Evolutionary conservation across 1,140 invertebrate species (phyloP).

Genomic region (Bombyx mori): ASM3026992v2 NC_085113.1:5425001-5425500

Average conservation of each 20-base stretch:
- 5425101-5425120: slow-evolving; percentile 33
- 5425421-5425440: too few species aligned
- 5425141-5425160: slow-evolving; percentile 64
- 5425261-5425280: slow-evolving; percentile 67
- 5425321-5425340: slow-evolving; percentile 72
- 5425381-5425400: not conserved
- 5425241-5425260: slow-evolving; percentile 57
- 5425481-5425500: too few species aligned
- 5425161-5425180: slow-evolving; percentile 42
- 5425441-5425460: too few species aligned
- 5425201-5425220: slow-evolving; percentile 44
- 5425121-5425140: slow-evolving; percentile 44
- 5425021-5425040: too few species aligned
- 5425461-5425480: too few species aligned
- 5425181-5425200: slow-evolving; percentile 60
- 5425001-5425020: too few species aligned
- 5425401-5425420: too few species aligned
- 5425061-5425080: slow-evolving; percentile 17
- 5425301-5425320: slow-evolving; percentile 82
- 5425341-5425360: slow-evolving; percentile 49
- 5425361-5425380: too few species aligned
- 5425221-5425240: slow-evolving; percentile 51
- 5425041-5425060: slow-evolving; percentile 11
- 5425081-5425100: slow-evolving; percentile 34
- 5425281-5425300: slow-evolving; percentile 59